Base-by-base conservation (phyloP, 2,888 invertebrate genomes). In the Polymixis lichenea region DNA sequence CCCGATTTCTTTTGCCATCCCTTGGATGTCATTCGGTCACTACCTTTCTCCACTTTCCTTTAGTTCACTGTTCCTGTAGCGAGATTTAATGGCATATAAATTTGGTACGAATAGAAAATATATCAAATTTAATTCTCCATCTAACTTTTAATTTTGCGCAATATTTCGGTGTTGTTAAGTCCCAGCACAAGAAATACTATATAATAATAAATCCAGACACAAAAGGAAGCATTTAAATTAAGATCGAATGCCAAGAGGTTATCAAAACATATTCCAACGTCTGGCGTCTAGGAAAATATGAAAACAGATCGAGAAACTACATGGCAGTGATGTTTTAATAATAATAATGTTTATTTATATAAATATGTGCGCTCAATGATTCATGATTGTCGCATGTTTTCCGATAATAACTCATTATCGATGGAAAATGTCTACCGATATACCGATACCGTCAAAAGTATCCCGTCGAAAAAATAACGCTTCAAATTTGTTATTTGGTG, bases 221-320 rank as follows among this genome's bases (percentile, higher is more conserved):
- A 70, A 77, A 62, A 70, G 66, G 15, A 46, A 58, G 17, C 62
- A 61, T 69, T 65, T 62, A 32, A 55, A 83, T 72, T 69, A 58
- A 77, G 69, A 84, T 80, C 62, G 25, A 46, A 74, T 22, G 77
- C 49, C 72, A 69, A 22, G n/a, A 74, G 80, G 84, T 83, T 84
- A 84, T 83, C 84, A 46, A 4, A 55, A 67, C 49, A 58, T 58
- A 43, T 64, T 32, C 49, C 43, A 32, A 32, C 25, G 68, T 73
- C 71, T 76, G 71, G 68, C 65, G 61, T 83, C 73, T 73, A 76
- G 61, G 53, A 55, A 32, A 25, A 61, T 65, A 82, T 65, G 55
- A 68, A 56, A 76, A 71, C 62, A 73, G 13, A 78, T 32, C 68
- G 28, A 58, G 32, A 55, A 71, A 38, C 17, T 38, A 72, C 28